Conservation (phyloP, 2,888 invertebrate species). For the Antitype chi region DNA sequence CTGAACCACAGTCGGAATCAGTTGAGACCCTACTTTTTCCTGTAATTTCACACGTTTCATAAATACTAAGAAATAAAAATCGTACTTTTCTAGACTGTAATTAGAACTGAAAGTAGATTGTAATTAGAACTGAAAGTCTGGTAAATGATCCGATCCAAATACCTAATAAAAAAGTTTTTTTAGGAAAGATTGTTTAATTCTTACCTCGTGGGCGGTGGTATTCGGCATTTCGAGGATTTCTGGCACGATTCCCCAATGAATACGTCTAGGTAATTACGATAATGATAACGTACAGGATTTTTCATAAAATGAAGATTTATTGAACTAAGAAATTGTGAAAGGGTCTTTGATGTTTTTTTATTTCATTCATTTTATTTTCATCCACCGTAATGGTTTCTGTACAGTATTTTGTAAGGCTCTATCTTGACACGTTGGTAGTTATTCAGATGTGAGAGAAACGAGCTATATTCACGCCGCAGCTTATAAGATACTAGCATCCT, state of each 20-base stretch:
- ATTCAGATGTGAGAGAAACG: not conserved
- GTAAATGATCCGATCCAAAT: not conserved
- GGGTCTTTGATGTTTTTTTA: conserved; percentile 20
- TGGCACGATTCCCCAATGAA: not conserved
- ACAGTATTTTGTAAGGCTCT: not conserved
- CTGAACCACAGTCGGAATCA: no score
- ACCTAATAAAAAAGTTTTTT: conserved; percentile 12
- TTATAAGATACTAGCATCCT: not conserved
- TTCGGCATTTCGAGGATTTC: not conserved
- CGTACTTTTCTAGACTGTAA: not conserved
- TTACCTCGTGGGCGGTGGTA: not conserved
- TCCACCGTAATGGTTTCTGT: not conserved
- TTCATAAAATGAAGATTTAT: conserved; percentile 5
- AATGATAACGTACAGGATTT: conserved; percentile 7
- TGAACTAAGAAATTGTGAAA: not conserved
- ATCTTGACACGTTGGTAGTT: not conserved
- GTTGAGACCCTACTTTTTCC: no score
- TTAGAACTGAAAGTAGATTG: not conserved
- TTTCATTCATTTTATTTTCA: not conserved
- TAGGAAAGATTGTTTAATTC: not conserved
- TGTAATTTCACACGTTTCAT: no score
- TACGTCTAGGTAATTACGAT: conserved; percentile 11
- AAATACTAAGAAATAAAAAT: not conserved
- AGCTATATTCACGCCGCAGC: no score
- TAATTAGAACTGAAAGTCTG: not conserved